Base-by-base conservation (phyloP, 2,797 vertebrate species). In the Melopsittacus undulatus region DNA sequence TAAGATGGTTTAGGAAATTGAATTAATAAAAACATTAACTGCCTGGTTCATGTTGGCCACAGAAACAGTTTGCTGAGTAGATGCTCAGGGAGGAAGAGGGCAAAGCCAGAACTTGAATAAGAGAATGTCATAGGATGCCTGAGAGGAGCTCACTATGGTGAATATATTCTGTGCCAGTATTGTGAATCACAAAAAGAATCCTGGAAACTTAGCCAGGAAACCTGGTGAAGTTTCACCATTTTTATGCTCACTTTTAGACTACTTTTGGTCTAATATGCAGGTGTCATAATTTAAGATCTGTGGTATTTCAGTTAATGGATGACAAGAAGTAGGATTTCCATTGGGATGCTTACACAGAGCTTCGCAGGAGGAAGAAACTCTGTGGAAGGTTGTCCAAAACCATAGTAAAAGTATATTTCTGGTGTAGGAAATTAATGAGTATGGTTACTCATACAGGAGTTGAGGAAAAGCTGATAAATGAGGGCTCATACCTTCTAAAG, bases 381-480 rank as follows among this genome's bases (percentile, higher is more conserved):
- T 57, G 38, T 72, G 34, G 43, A 87, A 89, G 42, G 15, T 73
- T 88, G 40, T 38, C 36, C 79, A 26, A 9, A 82, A 43, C 26
- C 2, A 1, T 21, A 67, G 29, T 59, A 16, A 86, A 36, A 88
- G 32, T 22, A 75, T 36, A 46, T 59, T 78, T 24, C 46, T 94
- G 36, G 7, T 54, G 19, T 32, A 81, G 54, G 34, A 91, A 89
- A 94, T 89, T 36, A 80, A 73, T 54, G 59, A 90, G 30, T 38
- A 29, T 42, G 34, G 54, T 67, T 91, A n/a, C 26, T 92, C 29
- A 21, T 73, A 51, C 29, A 76, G 40, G 34, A 92, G 18, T 76
- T 70, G 70, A 83, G 10, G 64, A 91, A 91, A 94, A 91, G 14
- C 11, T 96, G 73, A 70, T 40, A 61, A 78, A 79, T 75, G 59